These are phyloP conservation scores for Diaphora mendica DNA, from an alignment of 2,888 invertebrate genomes.

Conservation along the genomic window DNA sequence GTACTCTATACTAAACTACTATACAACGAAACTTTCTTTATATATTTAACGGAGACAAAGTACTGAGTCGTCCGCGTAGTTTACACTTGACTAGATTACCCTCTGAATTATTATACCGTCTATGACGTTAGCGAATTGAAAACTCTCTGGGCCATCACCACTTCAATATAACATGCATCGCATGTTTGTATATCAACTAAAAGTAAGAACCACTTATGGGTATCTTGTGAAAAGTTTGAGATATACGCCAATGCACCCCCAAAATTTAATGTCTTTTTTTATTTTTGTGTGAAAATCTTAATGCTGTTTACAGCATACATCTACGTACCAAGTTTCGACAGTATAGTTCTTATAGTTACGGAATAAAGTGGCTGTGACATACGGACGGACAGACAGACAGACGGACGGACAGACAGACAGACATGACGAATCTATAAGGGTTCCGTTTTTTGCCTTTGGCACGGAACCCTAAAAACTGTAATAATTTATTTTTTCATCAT, in stretches of 20 bases:
- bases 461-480: too few species aligned
- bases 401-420: too few species aligned
- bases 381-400: too few species aligned
- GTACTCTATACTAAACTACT: background rate
- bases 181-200: background rate
- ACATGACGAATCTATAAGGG: too few species aligned
- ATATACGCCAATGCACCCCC: background rate
- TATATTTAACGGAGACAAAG: background rate
- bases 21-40: background rate
- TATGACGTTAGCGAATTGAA: background rate
- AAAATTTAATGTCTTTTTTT: too few species aligned
- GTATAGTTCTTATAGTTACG: too few species aligned
- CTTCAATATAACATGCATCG: slow-evolving; percentile 3
- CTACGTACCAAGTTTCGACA: too few species aligned
- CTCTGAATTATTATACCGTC: background rate
- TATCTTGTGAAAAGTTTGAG: background rate
- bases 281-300: too few species aligned
- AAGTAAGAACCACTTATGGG: background rate
- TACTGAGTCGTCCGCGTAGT: background rate
- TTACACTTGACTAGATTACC: background rate
- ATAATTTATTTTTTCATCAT: background rate
- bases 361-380: too few species aligned
- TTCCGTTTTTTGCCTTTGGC: too few species aligned
- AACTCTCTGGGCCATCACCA: background rate
- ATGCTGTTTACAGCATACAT: too few species aligned